Conservation (phyloP, 64 coral and sea anemone species). For the Stichodactyla helianthus region DNA sequence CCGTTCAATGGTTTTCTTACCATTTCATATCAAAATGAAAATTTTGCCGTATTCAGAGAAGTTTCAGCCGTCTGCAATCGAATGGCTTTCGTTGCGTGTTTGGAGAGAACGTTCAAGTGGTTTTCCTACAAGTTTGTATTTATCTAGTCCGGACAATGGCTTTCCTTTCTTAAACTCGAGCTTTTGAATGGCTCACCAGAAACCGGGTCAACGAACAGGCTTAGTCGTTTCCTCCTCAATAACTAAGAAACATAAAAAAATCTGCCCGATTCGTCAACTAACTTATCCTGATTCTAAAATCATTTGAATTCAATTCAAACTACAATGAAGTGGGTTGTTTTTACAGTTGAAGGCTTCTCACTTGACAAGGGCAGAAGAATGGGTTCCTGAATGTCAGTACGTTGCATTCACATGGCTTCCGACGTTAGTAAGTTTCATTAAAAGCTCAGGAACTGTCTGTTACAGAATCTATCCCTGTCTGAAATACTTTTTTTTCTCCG, state of each 20-base stretch:
- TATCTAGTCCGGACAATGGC: neutral
- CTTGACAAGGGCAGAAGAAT: neutral
- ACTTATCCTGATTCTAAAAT: neutral
- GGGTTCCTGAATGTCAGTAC: neutral
- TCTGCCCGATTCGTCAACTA: too few species aligned
- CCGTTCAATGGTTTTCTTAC: too few species aligned
- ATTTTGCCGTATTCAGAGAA: neutral
- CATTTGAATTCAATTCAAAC: neutral
- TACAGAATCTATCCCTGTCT: neutral
- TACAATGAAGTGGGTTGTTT: neutral
- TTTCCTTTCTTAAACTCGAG: neutral
- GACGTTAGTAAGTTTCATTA: neutral
- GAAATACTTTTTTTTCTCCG: neutral
- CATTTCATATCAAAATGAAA: neutral
- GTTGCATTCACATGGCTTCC: neutral
- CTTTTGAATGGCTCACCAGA: neutral
- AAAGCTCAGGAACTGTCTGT: neutral
- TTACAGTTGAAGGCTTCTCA: neutral
- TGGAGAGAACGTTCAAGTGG: neutral
- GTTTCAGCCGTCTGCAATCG: neutral
- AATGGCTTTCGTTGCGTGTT: neutral
- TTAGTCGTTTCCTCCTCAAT: too few species aligned
- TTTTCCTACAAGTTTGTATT: neutral
- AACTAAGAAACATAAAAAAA: neutral
- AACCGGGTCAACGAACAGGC: neutral